phyloP scores from a whole-genome alignment of 1,140 invertebrate genomes.

The Diachasma alloeum region DNA sequence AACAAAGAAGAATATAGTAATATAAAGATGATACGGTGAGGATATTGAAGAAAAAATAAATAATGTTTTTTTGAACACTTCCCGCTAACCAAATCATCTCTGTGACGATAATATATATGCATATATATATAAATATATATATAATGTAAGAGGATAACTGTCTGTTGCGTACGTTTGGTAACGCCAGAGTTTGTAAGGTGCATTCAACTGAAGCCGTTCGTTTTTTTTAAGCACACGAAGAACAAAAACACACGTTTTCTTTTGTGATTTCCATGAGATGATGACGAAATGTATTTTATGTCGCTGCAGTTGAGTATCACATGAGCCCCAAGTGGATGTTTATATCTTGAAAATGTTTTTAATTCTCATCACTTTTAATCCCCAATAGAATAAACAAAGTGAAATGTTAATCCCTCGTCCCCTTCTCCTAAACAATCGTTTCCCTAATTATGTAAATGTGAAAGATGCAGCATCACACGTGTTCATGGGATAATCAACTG shows the following conservation, averaged over 20 bases:
- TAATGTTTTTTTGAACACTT: not conserved
- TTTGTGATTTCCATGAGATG: constrained; percentile 2
- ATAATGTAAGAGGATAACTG: not conserved
- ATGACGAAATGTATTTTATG: constrained; percentile 4
- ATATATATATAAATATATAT: not conserved
- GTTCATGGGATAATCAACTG: not conserved
- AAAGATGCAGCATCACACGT: not conserved
- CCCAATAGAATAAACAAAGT: not conserved
- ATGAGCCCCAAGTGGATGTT: not conserved
- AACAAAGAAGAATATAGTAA: not conserved
- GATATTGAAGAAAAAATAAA: not conserved
- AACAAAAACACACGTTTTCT: not conserved
- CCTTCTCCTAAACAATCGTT: constrained; percentile 32
- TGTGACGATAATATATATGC: constrained; percentile 2
- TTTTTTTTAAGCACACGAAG: not conserved
- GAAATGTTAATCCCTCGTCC: not conserved
- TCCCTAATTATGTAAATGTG: not conserved
- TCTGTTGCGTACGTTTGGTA: not conserved
- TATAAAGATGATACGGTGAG: not conserved
- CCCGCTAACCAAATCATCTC: not conserved
- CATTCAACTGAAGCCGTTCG: not conserved
- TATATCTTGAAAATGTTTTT: not conserved
- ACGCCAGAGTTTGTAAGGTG: not conserved
- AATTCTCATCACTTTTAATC: not conserved
- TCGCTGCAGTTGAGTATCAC: not conserved